These are phyloP conservation scores for Stichopus chloronotus DNA, from an alignment of 35 echinoderm and acorn worm genomes.

Conservation along the genomic window DNA sequence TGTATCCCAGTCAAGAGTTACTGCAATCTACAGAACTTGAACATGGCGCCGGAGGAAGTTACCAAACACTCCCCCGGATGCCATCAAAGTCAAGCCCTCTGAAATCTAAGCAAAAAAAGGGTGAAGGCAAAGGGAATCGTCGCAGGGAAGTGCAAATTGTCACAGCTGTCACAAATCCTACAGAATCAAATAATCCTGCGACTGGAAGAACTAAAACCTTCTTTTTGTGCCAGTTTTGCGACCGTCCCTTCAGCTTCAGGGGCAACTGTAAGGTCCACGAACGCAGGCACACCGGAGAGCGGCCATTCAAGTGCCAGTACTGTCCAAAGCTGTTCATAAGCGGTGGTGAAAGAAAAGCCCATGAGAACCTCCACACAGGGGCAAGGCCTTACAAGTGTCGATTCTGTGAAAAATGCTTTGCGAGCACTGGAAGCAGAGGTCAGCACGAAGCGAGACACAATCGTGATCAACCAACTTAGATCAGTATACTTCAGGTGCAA, in stretches of 20 bases:
- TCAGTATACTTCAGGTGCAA: no score
- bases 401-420: constrained; percentile 26
- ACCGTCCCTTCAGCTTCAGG: not conserved
- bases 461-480: no score
- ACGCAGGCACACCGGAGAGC: constrained; percentile 17
- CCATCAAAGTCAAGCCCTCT: not conserved
- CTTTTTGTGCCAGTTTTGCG: constrained; percentile 8
- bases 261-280: constrained; percentile 7
- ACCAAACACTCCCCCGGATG: not conserved
- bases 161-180: not conserved
- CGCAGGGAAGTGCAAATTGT: not conserved
- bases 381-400: constrained; percentile 36
- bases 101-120: not conserved
- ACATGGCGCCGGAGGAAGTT: not conserved
- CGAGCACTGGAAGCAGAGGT: not conserved
- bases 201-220: not conserved
- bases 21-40: not conserved
- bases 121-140: not conserved
- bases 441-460: not conserved
- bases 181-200: not conserved
- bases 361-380: constrained; percentile 27
- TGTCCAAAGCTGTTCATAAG: constrained; percentile 37
- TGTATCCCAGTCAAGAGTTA: not conserved
- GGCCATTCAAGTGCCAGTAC: constrained; percentile 17
- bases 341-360: not conserved